Evolutionary conservation across 2,797 vertebrate genomes (phyloP).

Genomic region (Pseudocheirus occidentalis): DNA sequence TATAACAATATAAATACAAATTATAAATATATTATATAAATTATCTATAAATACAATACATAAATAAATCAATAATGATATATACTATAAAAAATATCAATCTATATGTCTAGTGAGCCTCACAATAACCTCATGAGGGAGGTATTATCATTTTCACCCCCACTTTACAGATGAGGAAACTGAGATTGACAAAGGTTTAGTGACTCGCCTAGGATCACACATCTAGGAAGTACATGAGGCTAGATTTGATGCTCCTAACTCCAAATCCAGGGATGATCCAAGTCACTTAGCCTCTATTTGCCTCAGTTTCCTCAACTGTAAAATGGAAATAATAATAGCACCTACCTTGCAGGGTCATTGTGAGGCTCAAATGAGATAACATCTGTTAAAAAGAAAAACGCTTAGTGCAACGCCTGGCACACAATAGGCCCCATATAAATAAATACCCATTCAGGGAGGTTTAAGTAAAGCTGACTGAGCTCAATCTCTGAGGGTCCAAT

Average conservation of each 20-base stretch:
- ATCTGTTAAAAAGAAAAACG: background rate
- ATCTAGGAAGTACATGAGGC: background rate
- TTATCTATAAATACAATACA: too few species aligned
- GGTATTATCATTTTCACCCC: too few species aligned
- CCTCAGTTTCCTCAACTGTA: background rate
- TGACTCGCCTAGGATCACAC: background rate
- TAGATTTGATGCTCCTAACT: background rate
- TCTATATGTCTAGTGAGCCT: too few species aligned
- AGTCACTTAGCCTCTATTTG: background rate
- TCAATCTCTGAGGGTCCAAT: background rate
- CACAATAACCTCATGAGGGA: too few species aligned
- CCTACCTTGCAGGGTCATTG: background rate
- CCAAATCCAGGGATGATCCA: background rate
- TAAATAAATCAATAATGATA: too few species aligned
- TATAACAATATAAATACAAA: too few species aligned
- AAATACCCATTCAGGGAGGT: background rate
- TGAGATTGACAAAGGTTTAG: background rate
- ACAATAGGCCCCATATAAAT: background rate
- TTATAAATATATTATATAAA: too few species aligned
- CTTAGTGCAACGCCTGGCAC: background rate
- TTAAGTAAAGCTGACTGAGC: background rate
- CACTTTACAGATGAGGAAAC: too few species aligned
- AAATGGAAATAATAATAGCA: background rate
- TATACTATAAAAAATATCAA: too few species aligned
- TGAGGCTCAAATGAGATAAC: background rate